A percentile compares a stretch with the other conserved stretches of the same genome.
These are phyloP conservation scores for Mellilla xanthometata DNA, from an alignment of 2,888 invertebrate genomes.

Conservation along the genomic window DNA sequence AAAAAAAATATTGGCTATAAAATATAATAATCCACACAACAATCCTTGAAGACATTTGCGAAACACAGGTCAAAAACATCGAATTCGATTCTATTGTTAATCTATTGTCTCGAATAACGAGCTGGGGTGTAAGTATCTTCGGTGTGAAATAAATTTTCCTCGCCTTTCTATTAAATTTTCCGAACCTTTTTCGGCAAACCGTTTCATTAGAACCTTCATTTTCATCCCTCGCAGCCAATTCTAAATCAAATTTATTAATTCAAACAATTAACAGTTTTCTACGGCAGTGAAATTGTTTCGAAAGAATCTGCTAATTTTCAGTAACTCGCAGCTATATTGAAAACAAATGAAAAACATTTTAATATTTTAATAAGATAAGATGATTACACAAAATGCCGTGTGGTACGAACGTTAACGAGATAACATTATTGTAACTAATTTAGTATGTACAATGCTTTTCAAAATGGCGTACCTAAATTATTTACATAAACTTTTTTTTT, in stretches of 20 bases:
- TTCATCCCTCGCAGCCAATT: constrained; percentile 48
- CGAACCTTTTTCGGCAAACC: constrained; percentile 44
- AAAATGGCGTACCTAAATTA: no score
- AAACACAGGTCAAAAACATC: no score
- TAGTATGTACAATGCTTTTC: no score
- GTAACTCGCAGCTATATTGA: constrained; percentile 18
- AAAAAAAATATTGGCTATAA: no score
- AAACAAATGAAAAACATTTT: constrained; percentile 13
- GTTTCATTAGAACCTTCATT: constrained; percentile 53
- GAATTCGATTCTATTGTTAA: constrained; percentile 17
- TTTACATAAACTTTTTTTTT: no score
- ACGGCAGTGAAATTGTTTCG: constrained; percentile 42
- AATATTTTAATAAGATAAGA: not conserved
- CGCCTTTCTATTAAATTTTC: constrained; percentile 37
- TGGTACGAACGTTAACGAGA: no score
- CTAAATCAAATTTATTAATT: constrained; percentile 62
- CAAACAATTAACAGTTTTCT: constrained; percentile 58
- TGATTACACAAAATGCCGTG: no score
- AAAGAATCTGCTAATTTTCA: constrained; percentile 28
- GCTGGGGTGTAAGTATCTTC: constrained; percentile 29
- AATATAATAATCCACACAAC: no score
- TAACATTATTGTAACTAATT: no score
- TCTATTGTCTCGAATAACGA: constrained; percentile 27
- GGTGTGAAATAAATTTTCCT: constrained; percentile 36
- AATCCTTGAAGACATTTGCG: no score